Evolutionary conservation across 2,888 invertebrate genomes (phyloP).

Genomic region (Stenodera caucasica): DNA sequence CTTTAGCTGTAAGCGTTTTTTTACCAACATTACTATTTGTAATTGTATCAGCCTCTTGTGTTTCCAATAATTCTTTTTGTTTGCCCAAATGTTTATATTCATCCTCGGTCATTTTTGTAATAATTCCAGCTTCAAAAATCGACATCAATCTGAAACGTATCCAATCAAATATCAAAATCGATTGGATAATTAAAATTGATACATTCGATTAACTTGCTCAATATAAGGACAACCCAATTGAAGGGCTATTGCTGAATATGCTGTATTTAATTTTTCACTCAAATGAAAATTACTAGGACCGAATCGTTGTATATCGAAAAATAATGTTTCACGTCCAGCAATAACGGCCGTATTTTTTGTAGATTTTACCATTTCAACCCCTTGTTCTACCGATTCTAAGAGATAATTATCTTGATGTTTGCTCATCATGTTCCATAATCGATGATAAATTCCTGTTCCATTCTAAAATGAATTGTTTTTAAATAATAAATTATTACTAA

Average conservation of each 20-base stretch:
- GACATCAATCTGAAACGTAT: slow-evolving; percentile 65
- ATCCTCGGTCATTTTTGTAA: slow-evolving; percentile 75
- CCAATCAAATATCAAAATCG: no score
- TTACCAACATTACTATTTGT: slow-evolving; percentile 38
- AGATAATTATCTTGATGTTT: slow-evolving; percentile 57
- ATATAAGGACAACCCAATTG: slow-evolving; percentile 76
- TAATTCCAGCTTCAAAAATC: slow-evolving; percentile 74
- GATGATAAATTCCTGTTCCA: slow-evolving; percentile 73
- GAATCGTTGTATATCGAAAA: slow-evolving; percentile 74
- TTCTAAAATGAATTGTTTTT: slow-evolving; percentile 57
- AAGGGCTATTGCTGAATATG: slow-evolving; percentile 76
- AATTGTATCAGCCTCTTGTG: slow-evolving; percentile 47
- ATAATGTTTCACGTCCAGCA: slow-evolving; percentile 74
- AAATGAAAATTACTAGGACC: slow-evolving; percentile 71
- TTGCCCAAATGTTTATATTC: slow-evolving; percentile 73
- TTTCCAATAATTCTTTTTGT: slow-evolving; percentile 56
- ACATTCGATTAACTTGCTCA: slow-evolving; percentile 74
- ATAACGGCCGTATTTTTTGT: slow-evolving; percentile 66
- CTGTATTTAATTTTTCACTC: slow-evolving; percentile 75
- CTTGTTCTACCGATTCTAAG: slow-evolving; percentile 71
- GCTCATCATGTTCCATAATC: slow-evolving; percentile 68
- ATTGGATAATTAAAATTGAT: slow-evolving; percentile 41
- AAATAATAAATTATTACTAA: neutral
- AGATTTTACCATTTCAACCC: slow-evolving; percentile 67
- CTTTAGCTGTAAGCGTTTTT: slow-evolving; percentile 32